Evolutionary conservation across 2,113 vertebrate species (phyloP).

Genomic region (Eonycteris spelaea): DNA sequence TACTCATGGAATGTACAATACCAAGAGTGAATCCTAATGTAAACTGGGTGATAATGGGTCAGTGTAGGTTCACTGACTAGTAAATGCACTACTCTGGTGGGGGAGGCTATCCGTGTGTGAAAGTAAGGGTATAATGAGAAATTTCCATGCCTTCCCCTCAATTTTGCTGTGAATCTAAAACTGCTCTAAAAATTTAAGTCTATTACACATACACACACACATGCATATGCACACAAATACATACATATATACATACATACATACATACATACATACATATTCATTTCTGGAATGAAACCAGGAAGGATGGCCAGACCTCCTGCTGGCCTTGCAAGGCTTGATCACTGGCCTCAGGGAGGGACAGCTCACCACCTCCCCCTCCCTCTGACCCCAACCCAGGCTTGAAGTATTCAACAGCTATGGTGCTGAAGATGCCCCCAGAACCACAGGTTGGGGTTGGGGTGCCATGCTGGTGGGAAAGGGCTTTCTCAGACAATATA

Average conservation of each 20-base stretch:
- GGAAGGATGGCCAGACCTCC: neutral
- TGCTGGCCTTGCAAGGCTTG: too few species aligned
- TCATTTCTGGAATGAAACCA: neutral
- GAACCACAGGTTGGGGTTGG: neutral
- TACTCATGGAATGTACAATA: neutral
- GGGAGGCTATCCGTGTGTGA: too few species aligned
- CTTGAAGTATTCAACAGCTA: neutral
- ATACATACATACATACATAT: neutral
- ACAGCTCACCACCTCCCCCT: neutral
- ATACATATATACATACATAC: neutral
- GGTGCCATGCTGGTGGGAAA: rapidly evolving
- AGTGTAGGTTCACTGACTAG: neutral
- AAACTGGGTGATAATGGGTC: neutral
- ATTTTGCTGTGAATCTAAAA: neutral
- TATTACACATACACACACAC: neutral
- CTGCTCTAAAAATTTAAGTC: neutral
- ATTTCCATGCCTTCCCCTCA: neutral
- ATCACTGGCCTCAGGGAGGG: neutral
- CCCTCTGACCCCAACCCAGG: neutral
- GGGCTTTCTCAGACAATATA: neutral
- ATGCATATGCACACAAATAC: too few species aligned
- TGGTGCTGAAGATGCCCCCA: neutral
- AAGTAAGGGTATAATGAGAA: neutral
- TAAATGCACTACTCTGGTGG: too few species aligned
- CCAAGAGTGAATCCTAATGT: neutral